Evolutionary conservation across 2,797 vertebrate species (phyloP).

Genomic region (Microctenopoma lineatum): DNA sequence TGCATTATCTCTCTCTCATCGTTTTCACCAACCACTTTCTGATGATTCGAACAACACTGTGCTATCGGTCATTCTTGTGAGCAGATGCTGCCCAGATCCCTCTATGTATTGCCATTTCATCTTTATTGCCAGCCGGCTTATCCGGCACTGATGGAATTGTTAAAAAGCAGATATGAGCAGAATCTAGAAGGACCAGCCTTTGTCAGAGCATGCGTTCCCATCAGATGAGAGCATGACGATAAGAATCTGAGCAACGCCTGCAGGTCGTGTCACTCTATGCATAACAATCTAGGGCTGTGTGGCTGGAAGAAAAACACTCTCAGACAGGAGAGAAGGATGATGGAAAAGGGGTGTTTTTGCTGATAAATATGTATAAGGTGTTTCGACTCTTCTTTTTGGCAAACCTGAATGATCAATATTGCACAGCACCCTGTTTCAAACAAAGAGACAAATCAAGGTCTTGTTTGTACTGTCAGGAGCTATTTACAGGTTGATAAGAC

Average conservation of each 20-base stretch:
- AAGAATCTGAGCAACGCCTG: slow-evolving; percentile 80
- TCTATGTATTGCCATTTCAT: slow-evolving; percentile 73
- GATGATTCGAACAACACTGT: slow-evolving; percentile 74
- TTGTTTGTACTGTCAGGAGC: slow-evolving; percentile 66
- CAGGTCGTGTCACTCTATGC: slow-evolving; percentile 80
- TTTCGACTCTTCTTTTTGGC: slow-evolving; percentile 63
- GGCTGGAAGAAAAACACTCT: slow-evolving; percentile 58
- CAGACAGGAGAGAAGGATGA: slow-evolving; percentile 39
- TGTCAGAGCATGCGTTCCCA: slow-evolving; percentile 76
- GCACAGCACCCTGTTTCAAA: slow-evolving; percentile 59
- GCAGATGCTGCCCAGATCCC: slow-evolving; percentile 77
- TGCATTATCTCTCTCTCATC: slow-evolving; percentile 65
- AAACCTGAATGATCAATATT: slow-evolving; percentile 76
- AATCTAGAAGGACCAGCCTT: slow-evolving; percentile 79
- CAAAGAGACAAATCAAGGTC: slow-evolving; percentile 71
- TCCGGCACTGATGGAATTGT: slow-evolving; percentile 83
- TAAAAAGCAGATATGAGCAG: slow-evolving; percentile 81
- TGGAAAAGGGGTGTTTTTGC: slow-evolving; percentile 40
- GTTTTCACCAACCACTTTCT: slow-evolving; percentile 58
- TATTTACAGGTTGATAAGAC: slow-evolving; percentile 53
- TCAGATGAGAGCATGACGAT: slow-evolving; percentile 80
- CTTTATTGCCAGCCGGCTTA: slow-evolving; percentile 80
- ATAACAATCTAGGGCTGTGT: slow-evolving; percentile 78
- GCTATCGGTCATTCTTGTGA: slow-evolving; percentile 74
- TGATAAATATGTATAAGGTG: slow-evolving; percentile 77